Evolutionary conservation across 2,888 invertebrate species (phyloP).

Genomic region (Tipula confusa): DNA sequence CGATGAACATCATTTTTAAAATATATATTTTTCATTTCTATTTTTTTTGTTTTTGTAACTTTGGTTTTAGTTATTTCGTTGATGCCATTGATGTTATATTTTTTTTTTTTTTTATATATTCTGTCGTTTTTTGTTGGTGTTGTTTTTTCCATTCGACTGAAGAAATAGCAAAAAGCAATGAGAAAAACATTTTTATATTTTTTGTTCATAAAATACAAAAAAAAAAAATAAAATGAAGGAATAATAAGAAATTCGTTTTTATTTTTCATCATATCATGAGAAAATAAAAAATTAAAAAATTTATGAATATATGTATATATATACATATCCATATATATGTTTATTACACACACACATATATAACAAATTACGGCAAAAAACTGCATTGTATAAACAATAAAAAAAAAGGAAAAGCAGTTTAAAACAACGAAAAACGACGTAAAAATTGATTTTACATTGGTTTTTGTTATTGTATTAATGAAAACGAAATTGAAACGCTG

Average conservation of each 20-base stretch:
- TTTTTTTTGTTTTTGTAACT: constrained; percentile 28
- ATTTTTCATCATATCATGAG: constrained; percentile 3
- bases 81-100: constrained; percentile 29
- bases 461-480: background rate
- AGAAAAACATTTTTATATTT: background rate
- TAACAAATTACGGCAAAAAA: background rate
- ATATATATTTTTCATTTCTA: constrained; percentile 28
- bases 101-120: too few species aligned
- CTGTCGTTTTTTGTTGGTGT: constrained; percentile 13
- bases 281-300: background rate
- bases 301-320: background rate
- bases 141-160: constrained; percentile 28
- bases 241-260: background rate
- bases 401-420: background rate
- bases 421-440: background rate
- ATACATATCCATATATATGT: background rate
- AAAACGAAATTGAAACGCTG: background rate
- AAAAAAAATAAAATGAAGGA: background rate
- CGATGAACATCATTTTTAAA: constrained; percentile 28
- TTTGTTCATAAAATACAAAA: background rate
- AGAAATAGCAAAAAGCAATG: constrained; percentile 30
- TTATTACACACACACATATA: background rate
- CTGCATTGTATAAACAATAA: background rate
- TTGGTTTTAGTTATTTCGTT: constrained; percentile 27
- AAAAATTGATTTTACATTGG: background rate